phyloP scores from a whole-genome alignment of 1,140 invertebrate species.

The Forficula auricularia region DNA sequence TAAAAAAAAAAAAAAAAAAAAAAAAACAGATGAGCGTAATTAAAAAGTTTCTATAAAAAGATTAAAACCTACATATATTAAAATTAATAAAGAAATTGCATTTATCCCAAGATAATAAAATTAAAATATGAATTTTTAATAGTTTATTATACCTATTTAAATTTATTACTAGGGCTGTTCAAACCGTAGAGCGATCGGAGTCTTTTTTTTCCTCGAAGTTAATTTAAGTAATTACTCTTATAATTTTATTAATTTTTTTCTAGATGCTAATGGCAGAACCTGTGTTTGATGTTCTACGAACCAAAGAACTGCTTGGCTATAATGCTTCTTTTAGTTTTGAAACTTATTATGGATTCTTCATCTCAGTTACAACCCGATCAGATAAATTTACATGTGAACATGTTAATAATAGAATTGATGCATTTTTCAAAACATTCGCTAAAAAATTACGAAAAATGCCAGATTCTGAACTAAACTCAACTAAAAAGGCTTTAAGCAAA shows the following conservation, averaged over 20 bases:
- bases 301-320: constrained; percentile 81
- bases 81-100: too few species aligned
- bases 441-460: constrained; percentile 38
- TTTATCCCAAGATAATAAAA: too few species aligned
- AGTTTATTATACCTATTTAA: too few species aligned
- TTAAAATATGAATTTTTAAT: too few species aligned
- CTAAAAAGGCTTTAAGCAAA: constrained; percentile 46
- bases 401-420: constrained; percentile 55
- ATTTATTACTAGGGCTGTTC: too few species aligned
- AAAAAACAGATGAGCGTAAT: too few species aligned
- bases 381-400: constrained; percentile 42
- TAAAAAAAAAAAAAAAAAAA: too few species aligned
- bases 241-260: constrained; percentile 10
- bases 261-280: constrained; percentile 68
- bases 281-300: constrained; percentile 69
- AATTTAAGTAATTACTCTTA: background rate
- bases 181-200: too few species aligned
- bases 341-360: constrained; percentile 52
- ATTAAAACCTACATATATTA: too few species aligned
- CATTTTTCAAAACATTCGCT: constrained; percentile 47
- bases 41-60: too few species aligned
- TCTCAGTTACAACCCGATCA: constrained; percentile 56
- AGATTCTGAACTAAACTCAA: constrained; percentile 38
- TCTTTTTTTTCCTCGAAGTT: too few species aligned
- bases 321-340: constrained; percentile 50